Conservation (phyloP, 2,888 invertebrate species). For the Apoderus coryli region DNA sequence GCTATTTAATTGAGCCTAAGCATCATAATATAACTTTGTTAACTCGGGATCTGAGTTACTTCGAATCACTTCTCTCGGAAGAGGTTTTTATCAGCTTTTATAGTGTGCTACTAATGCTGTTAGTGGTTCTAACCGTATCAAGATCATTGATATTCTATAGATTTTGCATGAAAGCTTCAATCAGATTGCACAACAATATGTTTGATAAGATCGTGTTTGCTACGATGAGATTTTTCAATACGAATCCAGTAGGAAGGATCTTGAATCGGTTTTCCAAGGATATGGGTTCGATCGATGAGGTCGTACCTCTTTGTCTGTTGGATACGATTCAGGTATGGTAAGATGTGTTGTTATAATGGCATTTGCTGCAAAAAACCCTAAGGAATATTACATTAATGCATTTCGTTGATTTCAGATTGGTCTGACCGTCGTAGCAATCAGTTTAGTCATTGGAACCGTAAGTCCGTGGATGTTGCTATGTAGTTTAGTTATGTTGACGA, state of each 20-base stretch:
- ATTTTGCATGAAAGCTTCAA: constrained; percentile 38
- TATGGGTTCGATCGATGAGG: constrained; percentile 42
- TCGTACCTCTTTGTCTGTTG: constrained; percentile 35
- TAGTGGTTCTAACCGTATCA: constrained; percentile 31
- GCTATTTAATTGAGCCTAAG: no score
- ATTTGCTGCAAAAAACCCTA: no score
- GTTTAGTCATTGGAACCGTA: constrained; percentile 52
- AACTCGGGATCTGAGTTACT: no score
- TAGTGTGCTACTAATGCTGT: constrained; percentile 16
- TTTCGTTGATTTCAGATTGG: constrained; percentile 17
- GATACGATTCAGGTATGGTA: constrained; percentile 31
- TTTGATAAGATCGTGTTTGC: constrained; percentile 40
- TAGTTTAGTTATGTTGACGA: constrained; percentile 41
- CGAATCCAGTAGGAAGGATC: constrained; percentile 46
- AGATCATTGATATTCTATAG: constrained; percentile 37
- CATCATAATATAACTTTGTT: no score
- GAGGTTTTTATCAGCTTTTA: constrained; percentile 29
- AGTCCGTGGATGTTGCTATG: constrained; percentile 53
- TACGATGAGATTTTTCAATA: constrained; percentile 53
- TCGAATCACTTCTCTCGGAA: constrained; percentile 5
- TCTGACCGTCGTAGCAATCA: constrained; percentile 20
- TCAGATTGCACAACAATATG: constrained; percentile 39
- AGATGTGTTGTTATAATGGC: not conserved
- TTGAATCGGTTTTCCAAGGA: constrained; percentile 60
- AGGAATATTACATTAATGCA: no score